Percentiles rank a stretch among this genome's conserved stretches.
Conservation (phyloP, 2,797 vertebrate genomes). For the Sebastes jordani region DNA sequence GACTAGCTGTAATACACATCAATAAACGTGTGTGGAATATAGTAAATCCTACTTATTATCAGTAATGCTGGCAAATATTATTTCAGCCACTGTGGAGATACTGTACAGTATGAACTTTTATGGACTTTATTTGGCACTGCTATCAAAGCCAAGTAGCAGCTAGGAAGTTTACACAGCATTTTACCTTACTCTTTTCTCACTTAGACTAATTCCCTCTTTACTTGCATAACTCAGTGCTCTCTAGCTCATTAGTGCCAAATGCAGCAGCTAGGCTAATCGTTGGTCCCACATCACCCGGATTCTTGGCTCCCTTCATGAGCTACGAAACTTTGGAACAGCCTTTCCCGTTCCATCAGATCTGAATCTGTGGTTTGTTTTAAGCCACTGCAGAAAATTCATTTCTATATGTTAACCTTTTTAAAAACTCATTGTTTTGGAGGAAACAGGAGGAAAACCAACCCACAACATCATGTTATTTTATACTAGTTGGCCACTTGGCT, state of each 20-base stretch:
- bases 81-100: background rate
- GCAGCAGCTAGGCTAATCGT: no score
- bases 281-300: accelerated
- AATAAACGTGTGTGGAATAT: background rate
- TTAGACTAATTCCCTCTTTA: no score
- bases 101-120: background rate
- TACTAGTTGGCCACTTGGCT: no score
- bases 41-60: background rate
- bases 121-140: background rate
- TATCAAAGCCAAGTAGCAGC: background rate
- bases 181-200: no score
- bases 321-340: background rate
- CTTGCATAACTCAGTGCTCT: no score
- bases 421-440: no score
- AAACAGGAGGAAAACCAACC: no score
- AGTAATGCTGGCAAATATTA: background rate
- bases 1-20: background rate
- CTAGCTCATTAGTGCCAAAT: no score
- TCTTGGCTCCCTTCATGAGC: background rate
- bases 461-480: no score
- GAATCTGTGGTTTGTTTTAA: background rate
- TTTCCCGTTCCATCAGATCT: background rate
- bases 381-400: no score
- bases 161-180: no score
- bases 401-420: background rate